These are phyloP conservation scores for Adelges cooleyi DNA, from an alignment of 1,140 invertebrate species.

Conservation along the genomic window DNA sequence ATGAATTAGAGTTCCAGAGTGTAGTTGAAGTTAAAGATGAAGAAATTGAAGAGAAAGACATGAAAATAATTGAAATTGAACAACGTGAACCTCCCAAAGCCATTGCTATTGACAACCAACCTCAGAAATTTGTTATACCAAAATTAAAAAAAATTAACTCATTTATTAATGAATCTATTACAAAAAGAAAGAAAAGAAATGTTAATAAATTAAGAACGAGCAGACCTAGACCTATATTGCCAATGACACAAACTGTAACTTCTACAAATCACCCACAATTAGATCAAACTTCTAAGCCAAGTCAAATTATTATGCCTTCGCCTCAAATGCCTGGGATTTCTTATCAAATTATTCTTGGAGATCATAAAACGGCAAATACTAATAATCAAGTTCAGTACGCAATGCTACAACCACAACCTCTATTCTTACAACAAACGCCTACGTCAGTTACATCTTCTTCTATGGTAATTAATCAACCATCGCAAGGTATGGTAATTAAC, in stretches of 20 bases:
- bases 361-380: not conserved
- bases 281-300: not conserved
- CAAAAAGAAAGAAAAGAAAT: not conserved
- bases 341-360: constrained; percentile 10
- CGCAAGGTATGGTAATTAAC: not conserved
- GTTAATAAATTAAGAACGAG: not conserved
- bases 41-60: not conserved
- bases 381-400: constrained; percentile 9
- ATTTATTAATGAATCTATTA: no score
- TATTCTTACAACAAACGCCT: constrained; percentile 1
- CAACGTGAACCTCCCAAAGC: not conserved
- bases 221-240: constrained; percentile 20
- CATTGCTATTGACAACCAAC: not conserved
- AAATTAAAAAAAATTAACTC: not conserved
- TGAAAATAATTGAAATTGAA: not conserved
- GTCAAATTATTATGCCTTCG: constrained; percentile 13
- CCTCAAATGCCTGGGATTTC: constrained; percentile 10
- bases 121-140: not conserved
- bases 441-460: not conserved
- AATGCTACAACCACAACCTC: constrained; percentile 3
- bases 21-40: constrained; percentile 4
- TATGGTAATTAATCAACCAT: not conserved
- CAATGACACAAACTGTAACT: not conserved
- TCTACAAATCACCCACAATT: not conserved
- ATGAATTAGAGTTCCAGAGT: not conserved